Evolutionary conservation across 2,888 invertebrate species (phyloP), one percentile per base, ranked within the genome.

Genomic region (Ormyrus rosae): DNA sequence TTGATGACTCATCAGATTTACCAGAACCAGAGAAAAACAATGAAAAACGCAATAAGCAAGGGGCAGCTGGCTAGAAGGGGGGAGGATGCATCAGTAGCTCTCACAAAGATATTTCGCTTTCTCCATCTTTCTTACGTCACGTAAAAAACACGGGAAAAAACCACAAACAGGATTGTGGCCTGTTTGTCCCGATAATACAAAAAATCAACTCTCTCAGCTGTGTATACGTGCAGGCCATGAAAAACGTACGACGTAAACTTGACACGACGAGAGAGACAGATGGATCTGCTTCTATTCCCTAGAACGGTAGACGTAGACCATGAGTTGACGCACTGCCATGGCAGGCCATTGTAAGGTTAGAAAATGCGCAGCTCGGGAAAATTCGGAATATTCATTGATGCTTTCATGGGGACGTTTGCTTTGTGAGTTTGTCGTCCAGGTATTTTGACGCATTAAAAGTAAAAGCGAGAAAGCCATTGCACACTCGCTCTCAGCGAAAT

Each of bases 161-260:
- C 77, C 58, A 56, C 50, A 71, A 78, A 71, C 78, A 78, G 72
- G 70, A 55, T 4, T 1, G 50, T 34, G 9, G 4, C 48, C 6
- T 9, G 55, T 63, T 5, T 19, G 11, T 13, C 3, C 51, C 48
- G 9, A 53, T 60, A 70, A 53, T 11, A 50, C 6, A 45, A 58
- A 73, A 65, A 74, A 9, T 5, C 67, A 55, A 34, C 56, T 67
- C 67, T 53, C 81, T 78, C 75, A 73, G 73, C 71, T 81, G 70
- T 58, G 80, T 60, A 55, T 63, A 69, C 69, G 68, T 60, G 64
- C 72, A 78, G 56, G 78, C 56, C 56, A 58, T 19, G 80, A 75
- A 79, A 77, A 76, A 60, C 34, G 46, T n/a, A 9, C 53, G 5
- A 48, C 45, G 11, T 58, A 45, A 19, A 55, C 19, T 11, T 50